phyloP scores from a whole-genome alignment of 1,140 invertebrate genomes.

The Callitettix versicolor region DNA sequence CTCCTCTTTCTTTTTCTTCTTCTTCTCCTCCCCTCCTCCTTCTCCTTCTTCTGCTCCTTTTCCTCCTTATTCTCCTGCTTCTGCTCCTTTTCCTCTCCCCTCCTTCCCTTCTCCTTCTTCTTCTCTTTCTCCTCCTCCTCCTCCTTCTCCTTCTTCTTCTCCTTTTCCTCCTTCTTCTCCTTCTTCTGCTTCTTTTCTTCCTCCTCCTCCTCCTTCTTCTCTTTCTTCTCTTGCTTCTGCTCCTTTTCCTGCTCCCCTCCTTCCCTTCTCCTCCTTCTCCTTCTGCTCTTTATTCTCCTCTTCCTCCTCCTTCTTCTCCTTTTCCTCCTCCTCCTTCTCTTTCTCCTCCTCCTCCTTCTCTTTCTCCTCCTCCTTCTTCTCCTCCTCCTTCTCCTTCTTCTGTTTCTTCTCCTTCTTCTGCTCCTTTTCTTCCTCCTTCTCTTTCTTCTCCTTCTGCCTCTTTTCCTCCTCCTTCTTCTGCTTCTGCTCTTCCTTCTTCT shows the following conservation, averaged over 20 bases:
- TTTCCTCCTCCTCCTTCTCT: background rate
- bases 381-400: no score
- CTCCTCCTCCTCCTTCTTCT: background rate
- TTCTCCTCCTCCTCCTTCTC: background rate
- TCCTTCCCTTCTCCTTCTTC: background rate
- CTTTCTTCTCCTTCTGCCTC: no score
- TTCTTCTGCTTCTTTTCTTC: no score
- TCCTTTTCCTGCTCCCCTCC: background rate
- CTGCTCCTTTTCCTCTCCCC: background rate
- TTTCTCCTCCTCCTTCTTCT: background rate
- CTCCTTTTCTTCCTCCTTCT: slow-evolving; percentile 6
- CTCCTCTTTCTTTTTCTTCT: slow-evolving; percentile 8
- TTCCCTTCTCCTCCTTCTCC: background rate
- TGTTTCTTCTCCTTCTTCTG: no score
- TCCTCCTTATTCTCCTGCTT: no score
- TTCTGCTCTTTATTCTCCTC: background rate
- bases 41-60: background rate
- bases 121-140: background rate
- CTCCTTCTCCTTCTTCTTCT: background rate
- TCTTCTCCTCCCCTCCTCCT: background rate
- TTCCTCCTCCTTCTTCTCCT: background rate
- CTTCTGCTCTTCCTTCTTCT: slow-evolving; percentile 6
- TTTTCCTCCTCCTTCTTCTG: no score
- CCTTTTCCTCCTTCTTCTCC: background rate
- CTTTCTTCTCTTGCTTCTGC: no score